Evolutionary conservation across 2,113 vertebrate genomes (phyloP).

Genomic region (Pterocles orientalis): DNA sequence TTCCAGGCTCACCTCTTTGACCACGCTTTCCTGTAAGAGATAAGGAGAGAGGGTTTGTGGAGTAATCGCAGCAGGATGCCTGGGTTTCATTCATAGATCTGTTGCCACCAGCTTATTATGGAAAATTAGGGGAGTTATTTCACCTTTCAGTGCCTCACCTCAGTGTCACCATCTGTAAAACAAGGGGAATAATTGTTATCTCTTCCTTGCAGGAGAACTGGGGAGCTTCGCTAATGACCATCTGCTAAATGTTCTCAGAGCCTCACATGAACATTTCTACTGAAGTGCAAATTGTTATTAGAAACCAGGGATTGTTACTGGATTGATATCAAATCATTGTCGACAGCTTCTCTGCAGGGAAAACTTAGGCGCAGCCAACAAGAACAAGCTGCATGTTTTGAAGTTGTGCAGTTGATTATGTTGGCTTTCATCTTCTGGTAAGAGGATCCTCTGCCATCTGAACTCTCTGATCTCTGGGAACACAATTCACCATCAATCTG

Average conservation of each 20-base stretch:
- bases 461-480: slow-evolving; percentile 70
- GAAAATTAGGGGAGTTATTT: slow-evolving; percentile 54
- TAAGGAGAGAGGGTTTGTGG: slow-evolving; percentile 26
- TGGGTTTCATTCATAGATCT: slow-evolving; percentile 63
- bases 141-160: slow-evolving; percentile 66
- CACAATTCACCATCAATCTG: slow-evolving; percentile 64
- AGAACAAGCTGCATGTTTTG: slow-evolving; percentile 72
- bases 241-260: slow-evolving; percentile 67
- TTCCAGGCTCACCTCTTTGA: slow-evolving; percentile 63
- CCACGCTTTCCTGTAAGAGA: slow-evolving; percentile 43
- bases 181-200: slow-evolving; percentile 60
- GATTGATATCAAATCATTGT: slow-evolving; percentile 72
- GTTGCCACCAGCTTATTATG: slow-evolving; percentile 46
- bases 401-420: slow-evolving; percentile 73
- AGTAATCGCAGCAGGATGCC: slow-evolving; percentile 51
- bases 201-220: slow-evolving; percentile 64
- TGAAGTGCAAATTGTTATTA: slow-evolving; percentile 73
- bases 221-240: slow-evolving; percentile 43
- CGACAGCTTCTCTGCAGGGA: slow-evolving; percentile 70
- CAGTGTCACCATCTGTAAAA: slow-evolving; percentile 57
- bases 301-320: slow-evolving; percentile 71
- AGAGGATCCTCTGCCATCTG: slow-evolving; percentile 69
- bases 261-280: slow-evolving; percentile 64
- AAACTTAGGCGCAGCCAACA: slow-evolving; percentile 69
- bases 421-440: slow-evolving; percentile 73